Percentiles rank a stretch among this genome's conserved stretches.
Conservation (phyloP, 2,888 invertebrate species). For the Aproaerema taeniolella region DNA sequence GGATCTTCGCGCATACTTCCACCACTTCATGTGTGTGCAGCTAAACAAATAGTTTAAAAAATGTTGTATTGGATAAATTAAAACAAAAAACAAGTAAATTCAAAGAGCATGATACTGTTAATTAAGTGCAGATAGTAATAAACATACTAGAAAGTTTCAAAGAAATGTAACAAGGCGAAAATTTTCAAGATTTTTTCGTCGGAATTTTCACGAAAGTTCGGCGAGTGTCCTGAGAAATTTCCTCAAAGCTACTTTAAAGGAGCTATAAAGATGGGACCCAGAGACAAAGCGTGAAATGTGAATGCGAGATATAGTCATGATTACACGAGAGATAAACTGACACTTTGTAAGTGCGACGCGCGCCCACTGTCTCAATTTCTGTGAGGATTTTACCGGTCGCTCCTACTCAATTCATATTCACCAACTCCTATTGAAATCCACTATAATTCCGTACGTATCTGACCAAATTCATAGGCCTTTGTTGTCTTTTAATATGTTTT, state of each 20-base stretch:
- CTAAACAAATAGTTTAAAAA: too few species aligned
- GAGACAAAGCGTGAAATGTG: slow-evolving; percentile 29
- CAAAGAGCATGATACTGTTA: too few species aligned
- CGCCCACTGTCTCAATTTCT: slow-evolving; percentile 33
- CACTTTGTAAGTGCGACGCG: slow-evolving; percentile 30
- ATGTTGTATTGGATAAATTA: too few species aligned
- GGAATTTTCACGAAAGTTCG: slow-evolving; percentile 11
- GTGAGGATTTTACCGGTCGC: slow-evolving; percentile 23
- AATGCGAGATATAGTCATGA: slow-evolving; percentile 31
- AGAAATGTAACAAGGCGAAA: not conserved
- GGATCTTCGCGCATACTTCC: slow-evolving; percentile 97
- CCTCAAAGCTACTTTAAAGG: slow-evolving; percentile 10
- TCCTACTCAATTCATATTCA: too few species aligned
- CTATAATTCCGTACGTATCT: too few species aligned
- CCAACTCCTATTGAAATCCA: too few species aligned
- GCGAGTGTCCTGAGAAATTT: slow-evolving; percentile 6
- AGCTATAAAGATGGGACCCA: slow-evolving; percentile 23
- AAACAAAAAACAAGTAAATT: not conserved
- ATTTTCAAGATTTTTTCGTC: slow-evolving; percentile 9
- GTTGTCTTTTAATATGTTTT: too few species aligned
- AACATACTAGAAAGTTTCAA: not conserved
- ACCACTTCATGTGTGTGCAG: slow-evolving; percentile 95
- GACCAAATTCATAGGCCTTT: too few species aligned
- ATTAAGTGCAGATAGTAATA: not conserved
- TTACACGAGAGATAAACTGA: slow-evolving; percentile 32